phyloP scores from a whole-genome alignment of 2,888 invertebrate genomes.

The Andrena haemorrhoa region DNA sequence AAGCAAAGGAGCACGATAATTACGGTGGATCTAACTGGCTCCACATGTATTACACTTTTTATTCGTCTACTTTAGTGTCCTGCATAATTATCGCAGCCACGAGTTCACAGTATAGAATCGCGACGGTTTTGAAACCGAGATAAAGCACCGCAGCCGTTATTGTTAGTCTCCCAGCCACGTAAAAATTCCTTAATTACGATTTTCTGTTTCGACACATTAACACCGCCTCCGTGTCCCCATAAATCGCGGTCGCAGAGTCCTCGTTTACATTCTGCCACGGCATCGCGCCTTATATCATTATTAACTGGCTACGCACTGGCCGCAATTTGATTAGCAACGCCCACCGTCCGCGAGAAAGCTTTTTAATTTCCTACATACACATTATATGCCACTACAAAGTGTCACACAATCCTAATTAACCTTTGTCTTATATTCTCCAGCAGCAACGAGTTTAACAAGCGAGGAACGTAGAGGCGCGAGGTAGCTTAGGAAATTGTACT shows the following conservation, averaged over 20 bases:
- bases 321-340: neutral
- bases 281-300: neutral
- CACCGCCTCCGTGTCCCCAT: neutral
- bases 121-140: neutral
- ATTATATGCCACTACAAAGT: neutral
- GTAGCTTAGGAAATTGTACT: too few relatives aligned
- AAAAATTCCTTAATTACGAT: constrained; percentile 21
- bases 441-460: too few relatives aligned
- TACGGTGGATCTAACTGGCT: neutral
- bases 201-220: constrained; percentile 2
- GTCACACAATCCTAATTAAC: too few relatives aligned
- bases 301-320: neutral
- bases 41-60: neutral
- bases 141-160: neutral
- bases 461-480: too few relatives aligned
- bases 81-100: constrained; percentile 1
- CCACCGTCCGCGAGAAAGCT: neutral
- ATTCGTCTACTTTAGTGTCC: neutral
- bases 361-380: neutral
- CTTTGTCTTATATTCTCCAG: too few relatives aligned
- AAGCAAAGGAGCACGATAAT: neutral
- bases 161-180: neutral
- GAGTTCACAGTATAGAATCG: constrained; percentile 3
- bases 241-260: constrained; percentile 4
- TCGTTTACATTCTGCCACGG: neutral